A percentile compares a stretch with the other conserved stretches of the same genome.
Conservation (phyloP, 2,113 vertebrate genomes). For the Pungitius pungitius region DNA sequence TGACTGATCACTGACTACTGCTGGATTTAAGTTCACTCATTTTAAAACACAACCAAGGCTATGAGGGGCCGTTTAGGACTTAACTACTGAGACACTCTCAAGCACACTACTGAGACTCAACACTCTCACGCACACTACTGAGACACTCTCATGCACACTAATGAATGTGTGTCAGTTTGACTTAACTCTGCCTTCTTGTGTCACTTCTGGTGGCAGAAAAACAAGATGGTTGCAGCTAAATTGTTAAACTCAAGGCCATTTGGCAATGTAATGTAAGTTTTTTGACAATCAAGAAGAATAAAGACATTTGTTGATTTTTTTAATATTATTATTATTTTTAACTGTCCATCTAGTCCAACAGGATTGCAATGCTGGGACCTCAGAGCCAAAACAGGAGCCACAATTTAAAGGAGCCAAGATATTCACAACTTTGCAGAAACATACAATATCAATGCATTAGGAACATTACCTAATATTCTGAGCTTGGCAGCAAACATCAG, state of each 20-base stretch:
- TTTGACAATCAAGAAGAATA: background rate
- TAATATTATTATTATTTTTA: background rate
- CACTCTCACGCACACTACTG: too few species aligned
- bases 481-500: slow-evolving; percentile 84
- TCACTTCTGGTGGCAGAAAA: background rate
- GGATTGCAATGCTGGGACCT: background rate
- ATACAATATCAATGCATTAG: background rate
- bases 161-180: too few species aligned
- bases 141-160: too few species aligned
- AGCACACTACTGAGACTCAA: too few species aligned
- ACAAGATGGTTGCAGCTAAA: background rate
- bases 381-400: background rate
- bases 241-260: background rate
- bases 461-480: slow-evolving; percentile 81
- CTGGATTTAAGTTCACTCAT: background rate
- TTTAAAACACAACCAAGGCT: background rate
- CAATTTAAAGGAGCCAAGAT: too few species aligned
- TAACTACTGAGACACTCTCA: too few species aligned
- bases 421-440: background rate
- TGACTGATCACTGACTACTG: background rate
- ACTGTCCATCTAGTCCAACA: background rate
- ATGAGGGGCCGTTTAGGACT: too few species aligned
- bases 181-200: background rate
- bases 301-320: background rate
- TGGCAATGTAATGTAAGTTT: too few species aligned